Percentiles rank a stretch among this genome's conserved stretches.
phyloP scores from a whole-genome alignment of 1,140 invertebrate species.

The Drosophila athabasca region DNA sequence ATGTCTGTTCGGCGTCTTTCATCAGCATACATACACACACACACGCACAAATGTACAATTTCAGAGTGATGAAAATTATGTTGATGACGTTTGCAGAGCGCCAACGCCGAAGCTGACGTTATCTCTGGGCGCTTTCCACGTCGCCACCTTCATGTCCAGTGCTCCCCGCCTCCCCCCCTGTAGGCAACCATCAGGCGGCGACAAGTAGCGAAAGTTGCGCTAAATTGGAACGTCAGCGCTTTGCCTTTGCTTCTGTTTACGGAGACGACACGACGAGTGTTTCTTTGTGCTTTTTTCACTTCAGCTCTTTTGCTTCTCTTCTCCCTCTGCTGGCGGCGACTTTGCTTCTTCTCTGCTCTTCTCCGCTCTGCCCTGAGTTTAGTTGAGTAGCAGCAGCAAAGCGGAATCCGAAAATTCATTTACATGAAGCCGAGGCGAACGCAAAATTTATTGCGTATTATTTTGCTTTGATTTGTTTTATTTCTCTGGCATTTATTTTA shows the following conservation, averaged over 20 bases:
- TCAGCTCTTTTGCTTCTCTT: constrained; percentile 32
- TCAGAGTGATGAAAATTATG: constrained; percentile 82
- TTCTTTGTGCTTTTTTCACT: constrained; percentile 49
- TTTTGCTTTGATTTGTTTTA: constrained; percentile 8
- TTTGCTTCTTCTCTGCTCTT: no score
- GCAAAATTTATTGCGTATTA: constrained; percentile 53
- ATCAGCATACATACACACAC: constrained; percentile 53
- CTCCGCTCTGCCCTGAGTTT: no score
- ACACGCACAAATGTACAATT: constrained; percentile 26
- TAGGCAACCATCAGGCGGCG: constrained; percentile 47
- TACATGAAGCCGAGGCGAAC: constrained; percentile 46
- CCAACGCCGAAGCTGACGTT: constrained; percentile 5
- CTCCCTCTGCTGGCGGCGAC: not conserved
- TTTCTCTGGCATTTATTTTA: constrained; percentile 20
- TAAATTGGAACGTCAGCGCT: constrained; percentile 80
- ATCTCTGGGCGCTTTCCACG: constrained; percentile 48
- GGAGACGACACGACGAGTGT: constrained; percentile 4
- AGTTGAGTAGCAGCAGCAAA: constrained; percentile 21
- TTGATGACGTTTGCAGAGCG: constrained; percentile 73
- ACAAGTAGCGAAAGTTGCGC: constrained; percentile 80
- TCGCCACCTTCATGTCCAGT: constrained; percentile 30
- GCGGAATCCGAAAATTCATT: constrained; percentile 59
- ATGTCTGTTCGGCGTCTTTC: constrained; percentile 73
- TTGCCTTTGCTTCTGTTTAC: constrained; percentile 70
- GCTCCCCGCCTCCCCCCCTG: not conserved